phyloP scores from a whole-genome alignment of 1,140 invertebrate species.

The Pseudomyrmex cubaensis region DNA sequence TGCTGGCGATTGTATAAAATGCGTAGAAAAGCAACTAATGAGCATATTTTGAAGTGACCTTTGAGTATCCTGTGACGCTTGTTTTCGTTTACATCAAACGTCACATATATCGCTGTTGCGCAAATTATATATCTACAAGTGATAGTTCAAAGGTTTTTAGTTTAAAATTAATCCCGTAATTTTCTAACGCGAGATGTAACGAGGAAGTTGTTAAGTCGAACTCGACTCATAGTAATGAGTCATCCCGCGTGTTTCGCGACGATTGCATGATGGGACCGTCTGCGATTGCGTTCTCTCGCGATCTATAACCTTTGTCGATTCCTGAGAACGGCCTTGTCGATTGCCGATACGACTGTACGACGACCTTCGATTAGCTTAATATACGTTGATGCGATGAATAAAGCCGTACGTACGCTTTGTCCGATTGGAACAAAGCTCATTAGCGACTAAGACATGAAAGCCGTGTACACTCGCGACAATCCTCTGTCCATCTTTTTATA shows the following conservation, averaged over 20 bases:
- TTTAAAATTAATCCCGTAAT: background rate
- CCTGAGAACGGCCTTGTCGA: conserved; percentile 59
- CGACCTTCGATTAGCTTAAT: conserved; percentile 59
- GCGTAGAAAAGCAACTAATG: conserved; percentile 1
- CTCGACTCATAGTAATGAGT: conserved; percentile 55
- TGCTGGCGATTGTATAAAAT: conserved; percentile 27
- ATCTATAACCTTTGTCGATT: conserved; percentile 67
- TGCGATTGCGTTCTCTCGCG: conserved; percentile 37
- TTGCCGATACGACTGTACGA: conserved; percentile 53
- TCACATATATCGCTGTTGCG: background rate
- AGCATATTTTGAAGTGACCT: background rate
- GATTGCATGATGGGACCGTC: conserved; percentile 14
- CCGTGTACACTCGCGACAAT: background rate
- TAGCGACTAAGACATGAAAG: background rate
- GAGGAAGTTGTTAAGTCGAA: conserved; percentile 43
- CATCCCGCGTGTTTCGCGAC: conserved; percentile 14
- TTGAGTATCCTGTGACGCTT: background rate
- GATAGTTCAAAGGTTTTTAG: background rate
- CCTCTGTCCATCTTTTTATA: background rate
- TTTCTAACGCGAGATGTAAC: background rate
- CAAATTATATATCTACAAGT: background rate
- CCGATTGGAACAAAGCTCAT: background rate
- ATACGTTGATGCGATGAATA: conserved; percentile 19
- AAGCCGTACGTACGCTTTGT: conserved; percentile 9
- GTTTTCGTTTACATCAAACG: background rate